Conservation (phyloP, 2,888 invertebrate species). For the Sphaerophoria taeniata region DNA sequence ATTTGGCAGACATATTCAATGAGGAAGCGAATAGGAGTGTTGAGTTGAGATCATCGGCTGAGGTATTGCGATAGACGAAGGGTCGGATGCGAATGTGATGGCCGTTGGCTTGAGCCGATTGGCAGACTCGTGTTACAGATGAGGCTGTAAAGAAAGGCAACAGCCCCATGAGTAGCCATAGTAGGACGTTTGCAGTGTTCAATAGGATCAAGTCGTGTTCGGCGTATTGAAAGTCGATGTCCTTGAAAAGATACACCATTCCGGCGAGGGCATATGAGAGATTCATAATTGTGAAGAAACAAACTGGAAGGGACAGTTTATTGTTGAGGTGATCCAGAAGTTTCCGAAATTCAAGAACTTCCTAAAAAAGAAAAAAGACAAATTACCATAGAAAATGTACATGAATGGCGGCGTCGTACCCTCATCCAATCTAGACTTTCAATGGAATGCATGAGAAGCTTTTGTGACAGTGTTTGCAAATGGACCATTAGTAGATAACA, state of each 20-base stretch:
- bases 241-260: conserved; percentile 86
- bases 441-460: conserved; percentile 89
- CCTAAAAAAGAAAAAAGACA: conserved; percentile 83
- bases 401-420: conserved; percentile 82
- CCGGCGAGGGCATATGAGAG: conserved; percentile 89
- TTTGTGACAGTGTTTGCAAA: conserved; percentile 88
- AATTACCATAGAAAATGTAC: background rate
- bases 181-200: conserved; percentile 85
- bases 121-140: conserved; percentile 88
- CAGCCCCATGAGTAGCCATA: conserved; percentile 80
- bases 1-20: conserved; percentile 88
- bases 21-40: conserved; percentile 90
- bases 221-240: conserved; percentile 84
- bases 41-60: conserved; percentile 89
- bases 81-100: conserved; percentile 91
- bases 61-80: conserved; percentile 91
- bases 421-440: conserved; percentile 91
- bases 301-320: conserved; percentile 89
- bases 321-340: conserved; percentile 90
- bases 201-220: conserved; percentile 87
- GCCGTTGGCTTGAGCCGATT: conserved; percentile 88
- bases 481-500: conserved; percentile 90
- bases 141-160: conserved; percentile 86
- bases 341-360: conserved; percentile 91
- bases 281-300: conserved; percentile 90